Percentiles rank a stretch among this genome's conserved stretches.
phyloP scores from a whole-genome alignment of 2,113 vertebrate genomes.

The Cyanoderma ruficeps region DNA sequence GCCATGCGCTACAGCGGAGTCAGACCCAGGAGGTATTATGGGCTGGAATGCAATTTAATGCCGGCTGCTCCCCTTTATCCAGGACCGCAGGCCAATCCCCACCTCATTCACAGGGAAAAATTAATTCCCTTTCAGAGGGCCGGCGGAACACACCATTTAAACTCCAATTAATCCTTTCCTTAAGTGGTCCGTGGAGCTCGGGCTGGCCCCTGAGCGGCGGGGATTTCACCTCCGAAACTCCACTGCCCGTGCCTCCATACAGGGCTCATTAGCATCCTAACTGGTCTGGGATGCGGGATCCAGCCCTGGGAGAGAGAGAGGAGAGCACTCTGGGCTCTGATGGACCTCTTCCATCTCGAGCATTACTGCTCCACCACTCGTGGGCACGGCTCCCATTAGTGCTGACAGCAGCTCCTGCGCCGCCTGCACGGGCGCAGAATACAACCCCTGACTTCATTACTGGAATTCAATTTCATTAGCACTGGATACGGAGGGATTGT shows the following conservation, averaged over 20 bases:
- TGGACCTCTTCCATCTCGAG: neutral
- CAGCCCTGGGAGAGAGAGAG: neutral
- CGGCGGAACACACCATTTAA: neutral
- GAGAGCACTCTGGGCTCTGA: conserved; percentile 9
- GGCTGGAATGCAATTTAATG: conserved; percentile 6
- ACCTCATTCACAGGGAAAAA: conserved; percentile 10
- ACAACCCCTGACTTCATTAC: conserved; percentile 69
- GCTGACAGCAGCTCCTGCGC: conserved; percentile 29
- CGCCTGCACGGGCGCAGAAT: conserved; percentile 5
- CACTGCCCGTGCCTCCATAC: neutral
- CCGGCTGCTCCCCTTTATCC: neutral
- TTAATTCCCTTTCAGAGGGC: conserved; percentile 33
- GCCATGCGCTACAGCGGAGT: rapidly evolving
- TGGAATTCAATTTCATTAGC: conserved; percentile 74
- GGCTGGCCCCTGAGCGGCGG: neutral
- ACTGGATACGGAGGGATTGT: conserved; percentile 68
- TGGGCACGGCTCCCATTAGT: neutral
- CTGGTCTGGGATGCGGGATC: neutral
- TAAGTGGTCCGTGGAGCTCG: neutral
- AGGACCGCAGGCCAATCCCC: neutral
- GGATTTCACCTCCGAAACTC: conserved; percentile 5
- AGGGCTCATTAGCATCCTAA: neutral
- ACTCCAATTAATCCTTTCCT: conserved; percentile 50
- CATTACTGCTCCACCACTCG: neutral
- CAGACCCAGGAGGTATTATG: neutral